Percentiles rank a stretch among this genome's conserved stretches.
phyloP scores from a whole-genome alignment of 2,797 vertebrate species.

The Oryzias dopingdopingensis region DNA sequence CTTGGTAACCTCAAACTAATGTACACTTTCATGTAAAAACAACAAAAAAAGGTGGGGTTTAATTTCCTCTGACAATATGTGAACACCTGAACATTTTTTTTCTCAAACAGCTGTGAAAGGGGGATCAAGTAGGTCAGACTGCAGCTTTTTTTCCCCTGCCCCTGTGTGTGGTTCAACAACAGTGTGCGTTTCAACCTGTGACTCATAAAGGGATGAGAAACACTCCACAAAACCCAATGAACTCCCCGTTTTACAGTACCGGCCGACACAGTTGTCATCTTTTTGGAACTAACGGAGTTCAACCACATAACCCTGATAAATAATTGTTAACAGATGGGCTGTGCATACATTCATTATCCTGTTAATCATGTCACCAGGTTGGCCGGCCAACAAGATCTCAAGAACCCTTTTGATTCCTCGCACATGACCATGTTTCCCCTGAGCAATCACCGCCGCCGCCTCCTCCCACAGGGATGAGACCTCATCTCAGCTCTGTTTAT shows the following conservation, averaged over 20 bases:
- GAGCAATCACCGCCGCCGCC: neutral
- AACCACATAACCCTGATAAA: conserved; percentile 30
- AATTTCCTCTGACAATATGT: neutral
- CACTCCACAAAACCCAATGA: conserved; percentile 58
- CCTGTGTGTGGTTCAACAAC: conserved; percentile 37
- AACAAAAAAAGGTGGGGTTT: conserved; percentile 2
- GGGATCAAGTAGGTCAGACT: neutral
- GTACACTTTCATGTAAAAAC: conserved; percentile 12
- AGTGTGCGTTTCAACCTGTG: conserved; percentile 53
- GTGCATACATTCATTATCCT: conserved; percentile 28
- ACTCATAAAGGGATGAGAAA: conserved; percentile 44
- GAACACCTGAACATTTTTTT: neutral
- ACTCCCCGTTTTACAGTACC: conserved; percentile 12
- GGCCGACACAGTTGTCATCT: neutral
- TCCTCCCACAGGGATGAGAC: conserved; percentile 12
- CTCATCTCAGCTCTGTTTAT: conserved; percentile 27
- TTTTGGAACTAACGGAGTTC: conserved; percentile 27
- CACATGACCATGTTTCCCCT: conserved; percentile 30
- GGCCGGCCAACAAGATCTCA: conserved; percentile 38
- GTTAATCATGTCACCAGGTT: conserved; percentile 49
- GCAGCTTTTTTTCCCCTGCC: conserved; percentile 13
- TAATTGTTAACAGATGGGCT: conserved; percentile 36
- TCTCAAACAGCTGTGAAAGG: conserved; percentile 17
- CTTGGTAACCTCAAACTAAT: conserved; percentile 50
- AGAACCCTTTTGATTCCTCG: conserved; percentile 45